A percentile compares a stretch with the other conserved stretches of the same genome.
Conservation (phyloP, 2,113 vertebrate species). For the Pelusios castaneus region DNA sequence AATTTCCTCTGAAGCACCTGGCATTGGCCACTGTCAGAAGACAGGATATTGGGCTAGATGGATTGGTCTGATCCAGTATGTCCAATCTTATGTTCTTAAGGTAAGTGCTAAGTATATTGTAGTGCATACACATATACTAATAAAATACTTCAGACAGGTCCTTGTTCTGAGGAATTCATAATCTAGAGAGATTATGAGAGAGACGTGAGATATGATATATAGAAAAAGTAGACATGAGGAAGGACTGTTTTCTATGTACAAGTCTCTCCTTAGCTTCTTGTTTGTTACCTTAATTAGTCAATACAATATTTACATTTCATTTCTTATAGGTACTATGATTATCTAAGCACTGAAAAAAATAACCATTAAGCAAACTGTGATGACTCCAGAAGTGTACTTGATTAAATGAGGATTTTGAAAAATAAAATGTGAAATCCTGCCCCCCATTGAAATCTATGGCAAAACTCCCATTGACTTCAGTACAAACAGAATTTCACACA, state of each 20-base stretch:
- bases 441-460: not conserved
- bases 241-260: not conserved
- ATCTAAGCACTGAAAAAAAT: not conserved
- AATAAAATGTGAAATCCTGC: not conserved
- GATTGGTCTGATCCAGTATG: too few relatives aligned
- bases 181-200: too few relatives aligned
- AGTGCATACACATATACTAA: not conserved
- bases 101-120: not conserved
- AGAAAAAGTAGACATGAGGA: not conserved
- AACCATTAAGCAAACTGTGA: not conserved
- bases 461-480: not conserved
- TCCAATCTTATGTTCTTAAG: too few relatives aligned
- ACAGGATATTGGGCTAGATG: too few relatives aligned
- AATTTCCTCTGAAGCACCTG: too few relatives aligned
- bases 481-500: not conserved
- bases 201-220: not conserved
- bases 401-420: not conserved
- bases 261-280: not conserved
- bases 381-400: not conserved
- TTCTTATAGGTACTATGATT: not conserved
- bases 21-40: too few relatives aligned
- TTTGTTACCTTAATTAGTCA: not conserved
- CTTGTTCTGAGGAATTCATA: not conserved
- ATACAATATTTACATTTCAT: not conserved
- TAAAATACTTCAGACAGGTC: not conserved